Evolutionary conservation across 2,888 invertebrate genomes (phyloP).

Genomic region (Eledone cirrhosa): DNA sequence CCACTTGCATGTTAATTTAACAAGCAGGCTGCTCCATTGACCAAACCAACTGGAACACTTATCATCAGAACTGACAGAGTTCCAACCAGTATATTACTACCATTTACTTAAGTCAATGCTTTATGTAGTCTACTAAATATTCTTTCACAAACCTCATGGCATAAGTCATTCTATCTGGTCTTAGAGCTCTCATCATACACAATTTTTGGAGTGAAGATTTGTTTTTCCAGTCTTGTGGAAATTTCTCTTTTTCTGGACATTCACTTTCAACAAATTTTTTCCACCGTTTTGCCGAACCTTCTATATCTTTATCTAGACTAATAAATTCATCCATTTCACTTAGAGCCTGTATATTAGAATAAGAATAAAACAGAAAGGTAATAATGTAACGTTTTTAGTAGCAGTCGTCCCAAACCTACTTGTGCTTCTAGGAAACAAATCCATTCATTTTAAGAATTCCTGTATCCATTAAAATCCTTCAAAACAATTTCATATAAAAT

Average conservation of each 20-base stretch:
- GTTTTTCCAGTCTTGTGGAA: conserved; percentile 98
- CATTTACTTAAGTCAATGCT: background rate
- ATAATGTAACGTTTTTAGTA: too few species aligned
- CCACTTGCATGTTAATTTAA: too few species aligned
- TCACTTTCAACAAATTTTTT: conserved; percentile 95
- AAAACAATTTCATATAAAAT: too few species aligned
- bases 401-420: too few species aligned
- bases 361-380: too few species aligned
- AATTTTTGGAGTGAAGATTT: conserved; percentile 90
- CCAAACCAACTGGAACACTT: too few species aligned
- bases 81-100: too few species aligned
- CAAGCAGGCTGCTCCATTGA: too few species aligned
- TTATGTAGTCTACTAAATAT: background rate
- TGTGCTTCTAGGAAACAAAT: too few species aligned
- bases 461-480: too few species aligned
- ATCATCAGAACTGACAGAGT: too few species aligned
- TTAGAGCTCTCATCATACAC: conserved; percentile 93
- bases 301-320: conserved; percentile 93
- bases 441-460: too few species aligned
- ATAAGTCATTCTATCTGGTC: conserved; percentile 97
- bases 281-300: conserved; percentile 94
- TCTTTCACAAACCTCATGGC: conserved; percentile 78
- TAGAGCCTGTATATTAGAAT: conserved; percentile 71
- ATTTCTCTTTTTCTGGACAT: conserved; percentile 93
- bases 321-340: conserved; percentile 88